Evolutionary conservation across 37 sponge, comb jelly and placozoan genomes (phyloP).

Genomic region (Hexactinellida sp.): DNA sequence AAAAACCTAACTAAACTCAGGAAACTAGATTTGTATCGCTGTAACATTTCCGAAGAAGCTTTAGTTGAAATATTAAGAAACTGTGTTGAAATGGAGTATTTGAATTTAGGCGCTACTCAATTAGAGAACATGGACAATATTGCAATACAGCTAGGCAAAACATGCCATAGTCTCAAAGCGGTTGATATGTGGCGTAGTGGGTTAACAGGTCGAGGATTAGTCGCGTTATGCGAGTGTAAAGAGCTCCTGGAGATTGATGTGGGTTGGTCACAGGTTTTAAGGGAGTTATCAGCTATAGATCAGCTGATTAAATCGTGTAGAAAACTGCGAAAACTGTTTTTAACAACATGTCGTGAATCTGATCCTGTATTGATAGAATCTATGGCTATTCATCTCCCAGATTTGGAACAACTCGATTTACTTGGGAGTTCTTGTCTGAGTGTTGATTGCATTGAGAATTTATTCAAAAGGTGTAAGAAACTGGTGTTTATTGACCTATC

Average conservation of each 20-base stretch:
- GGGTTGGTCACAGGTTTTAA: background rate
- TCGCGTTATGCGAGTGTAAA: background rate
- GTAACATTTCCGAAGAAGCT: background rate
- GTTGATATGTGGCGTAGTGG: background rate
- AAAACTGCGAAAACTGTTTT: background rate
- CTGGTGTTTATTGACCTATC: background rate
- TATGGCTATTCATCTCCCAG: background rate
- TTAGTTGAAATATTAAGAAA: background rate
- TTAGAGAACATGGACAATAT: background rate
- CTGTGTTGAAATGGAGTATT: background rate
- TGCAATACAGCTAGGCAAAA: background rate
- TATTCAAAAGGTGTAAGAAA: background rate
- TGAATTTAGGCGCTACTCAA: background rate
- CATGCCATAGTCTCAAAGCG: background rate
- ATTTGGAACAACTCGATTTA: background rate
- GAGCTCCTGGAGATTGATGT: background rate
- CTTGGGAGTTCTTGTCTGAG: background rate
- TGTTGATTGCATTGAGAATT: background rate
- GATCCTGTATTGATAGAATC: background rate
- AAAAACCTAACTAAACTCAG: background rate
- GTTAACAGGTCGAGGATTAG: background rate
- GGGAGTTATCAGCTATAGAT: background rate
- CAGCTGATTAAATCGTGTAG: background rate
- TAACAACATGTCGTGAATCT: background rate
- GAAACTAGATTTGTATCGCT: background rate